These are phyloP conservation scores for Harpagoxenus sublaevis DNA, from an alignment of 2,888 invertebrate species.

Conservation along the genomic window DNA sequence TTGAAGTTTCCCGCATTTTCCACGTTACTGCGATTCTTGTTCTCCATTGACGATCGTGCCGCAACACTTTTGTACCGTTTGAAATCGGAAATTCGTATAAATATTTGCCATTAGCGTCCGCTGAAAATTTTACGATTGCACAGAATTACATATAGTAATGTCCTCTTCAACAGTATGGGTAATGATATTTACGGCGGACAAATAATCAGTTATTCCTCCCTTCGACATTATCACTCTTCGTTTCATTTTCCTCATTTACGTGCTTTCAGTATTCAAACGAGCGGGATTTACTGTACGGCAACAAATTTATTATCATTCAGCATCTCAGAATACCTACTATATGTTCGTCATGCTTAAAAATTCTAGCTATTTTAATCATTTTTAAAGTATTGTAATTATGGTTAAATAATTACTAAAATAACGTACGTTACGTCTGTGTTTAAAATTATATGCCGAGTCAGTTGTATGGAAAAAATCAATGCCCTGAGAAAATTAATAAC, in stretches of 20 bases:
- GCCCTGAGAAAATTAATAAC: neutral
- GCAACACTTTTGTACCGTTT: slow-evolving; percentile 41
- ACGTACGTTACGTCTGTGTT: neutral
- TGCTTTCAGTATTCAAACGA: slow-evolving; percentile 26
- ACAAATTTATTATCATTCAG: neutral
- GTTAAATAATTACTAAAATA: slow-evolving; percentile 3
- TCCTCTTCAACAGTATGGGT: neutral
- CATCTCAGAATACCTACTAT: neutral
- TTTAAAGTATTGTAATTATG: neutral
- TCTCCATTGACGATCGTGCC: slow-evolving; percentile 59
- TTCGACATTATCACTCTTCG: slow-evolving; percentile 28
- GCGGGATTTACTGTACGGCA: neutral
- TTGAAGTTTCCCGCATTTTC: slow-evolving; percentile 59
- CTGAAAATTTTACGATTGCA: slow-evolving; percentile 45
- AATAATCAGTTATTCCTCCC: slow-evolving; percentile 37
- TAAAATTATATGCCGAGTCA: neutral
- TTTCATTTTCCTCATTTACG: slow-evolving; percentile 21
- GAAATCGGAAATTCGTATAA: slow-evolving; percentile 34
- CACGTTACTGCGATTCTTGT: slow-evolving; percentile 60
- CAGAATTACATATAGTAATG: slow-evolving; percentile 28
- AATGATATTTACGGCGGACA: slow-evolving; percentile 47
- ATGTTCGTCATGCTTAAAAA: neutral
- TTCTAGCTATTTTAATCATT: neutral
- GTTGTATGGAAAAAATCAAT: neutral
- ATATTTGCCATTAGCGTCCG: slow-evolving; percentile 50